These are phyloP conservation scores for Ibidorhyncha struthersii DNA, from an alignment of 2,113 vertebrate species.

Conservation along the genomic window DNA sequence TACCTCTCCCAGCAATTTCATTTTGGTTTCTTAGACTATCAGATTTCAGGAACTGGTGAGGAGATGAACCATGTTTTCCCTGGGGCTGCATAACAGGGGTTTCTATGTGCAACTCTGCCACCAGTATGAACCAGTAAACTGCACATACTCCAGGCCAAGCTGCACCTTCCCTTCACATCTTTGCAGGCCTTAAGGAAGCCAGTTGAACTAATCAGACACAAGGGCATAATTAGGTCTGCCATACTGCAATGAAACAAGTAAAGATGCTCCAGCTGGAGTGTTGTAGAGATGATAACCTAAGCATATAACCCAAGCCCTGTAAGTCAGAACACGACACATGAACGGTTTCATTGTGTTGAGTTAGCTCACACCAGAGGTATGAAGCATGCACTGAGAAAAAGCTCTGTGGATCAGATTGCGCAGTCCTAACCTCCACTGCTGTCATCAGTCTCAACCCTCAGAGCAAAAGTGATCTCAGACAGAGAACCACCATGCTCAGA, in stretches of 20 bases:
- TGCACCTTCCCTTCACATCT: neutral
- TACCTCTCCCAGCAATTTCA: neutral
- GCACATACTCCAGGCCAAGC: neutral
- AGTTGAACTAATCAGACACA: neutral
- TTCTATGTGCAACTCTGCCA: neutral
- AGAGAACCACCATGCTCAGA: neutral
- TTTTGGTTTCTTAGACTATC: neutral
- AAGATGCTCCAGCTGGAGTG: neutral
- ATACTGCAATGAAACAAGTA: neutral
- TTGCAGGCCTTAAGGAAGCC: neutral
- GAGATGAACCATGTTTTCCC: neutral
- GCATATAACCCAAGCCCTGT: neutral
- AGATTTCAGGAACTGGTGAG: neutral
- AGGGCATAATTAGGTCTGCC: neutral
- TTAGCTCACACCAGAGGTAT: neutral
- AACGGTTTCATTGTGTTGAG: neutral
- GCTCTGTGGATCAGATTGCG: neutral
- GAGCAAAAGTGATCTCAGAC: neutral
- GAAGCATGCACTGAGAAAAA: neutral
- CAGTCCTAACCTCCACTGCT: neutral
- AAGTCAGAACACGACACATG: neutral
- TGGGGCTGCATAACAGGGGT: neutral
- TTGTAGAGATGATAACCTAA: neutral
- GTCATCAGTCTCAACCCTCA: neutral
- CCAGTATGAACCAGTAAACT: neutral